A percentile compares a stretch with the other conserved stretches of the same genome.
Evolutionary conservation across 2,797 vertebrate species (phyloP).

Genomic region (Sebastes paucispinis): DNA sequence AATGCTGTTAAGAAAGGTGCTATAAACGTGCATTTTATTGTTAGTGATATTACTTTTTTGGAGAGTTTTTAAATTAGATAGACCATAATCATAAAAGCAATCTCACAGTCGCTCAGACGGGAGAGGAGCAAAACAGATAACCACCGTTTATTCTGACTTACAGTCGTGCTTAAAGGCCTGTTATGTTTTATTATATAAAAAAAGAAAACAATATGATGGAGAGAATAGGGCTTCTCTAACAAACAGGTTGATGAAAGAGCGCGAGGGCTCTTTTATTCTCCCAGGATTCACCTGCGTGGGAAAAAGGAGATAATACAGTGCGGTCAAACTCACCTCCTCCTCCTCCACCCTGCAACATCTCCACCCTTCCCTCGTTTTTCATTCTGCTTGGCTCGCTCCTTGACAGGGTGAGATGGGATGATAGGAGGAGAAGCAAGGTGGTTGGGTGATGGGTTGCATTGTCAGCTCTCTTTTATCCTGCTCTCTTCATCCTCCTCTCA

Average conservation of each 20-base stretch:
- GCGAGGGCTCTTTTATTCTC: not conserved
- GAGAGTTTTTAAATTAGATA: constrained; percentile 15
- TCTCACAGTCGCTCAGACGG: not conserved
- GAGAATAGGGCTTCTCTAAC: not conserved
- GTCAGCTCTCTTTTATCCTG: not conserved
- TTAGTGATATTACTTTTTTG: constrained; percentile 1
- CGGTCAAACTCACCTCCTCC: constrained; percentile 15
- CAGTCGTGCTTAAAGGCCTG: not conserved
- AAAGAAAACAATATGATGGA: not conserved
- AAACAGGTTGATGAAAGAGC: constrained; percentile 11
- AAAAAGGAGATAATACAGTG: constrained; percentile 4
- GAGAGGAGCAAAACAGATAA: not conserved
- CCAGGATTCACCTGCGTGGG: constrained; percentile 22
- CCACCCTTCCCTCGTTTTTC: constrained; percentile 31
- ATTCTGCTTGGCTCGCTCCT: constrained; percentile 29
- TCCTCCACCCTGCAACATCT: not conserved
- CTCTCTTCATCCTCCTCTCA: not conserved
- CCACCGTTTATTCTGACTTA: not conserved
- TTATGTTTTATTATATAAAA: not conserved
- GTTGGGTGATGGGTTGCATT: constrained; percentile 24
- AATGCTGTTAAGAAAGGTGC: not conserved
- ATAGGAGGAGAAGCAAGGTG: not conserved
- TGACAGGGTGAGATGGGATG: constrained; percentile 36
- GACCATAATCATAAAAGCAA: constrained; percentile 33
- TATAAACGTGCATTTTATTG: constrained; percentile 17